Evolutionary conservation across 2,888 invertebrate species (phyloP).

Genomic region (Cantharis lateralis): DNA sequence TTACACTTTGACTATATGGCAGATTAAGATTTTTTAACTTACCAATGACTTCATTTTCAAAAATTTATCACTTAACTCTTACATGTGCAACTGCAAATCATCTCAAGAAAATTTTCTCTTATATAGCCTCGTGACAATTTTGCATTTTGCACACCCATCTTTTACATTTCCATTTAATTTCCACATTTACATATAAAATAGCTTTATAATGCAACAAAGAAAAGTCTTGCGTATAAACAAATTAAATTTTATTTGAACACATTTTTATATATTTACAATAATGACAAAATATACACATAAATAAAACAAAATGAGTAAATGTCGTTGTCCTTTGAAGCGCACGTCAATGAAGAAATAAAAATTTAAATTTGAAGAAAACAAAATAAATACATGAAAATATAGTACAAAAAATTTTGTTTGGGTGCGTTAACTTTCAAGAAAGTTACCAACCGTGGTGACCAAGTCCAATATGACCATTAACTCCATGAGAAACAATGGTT

Average conservation of each 20-base stretch:
- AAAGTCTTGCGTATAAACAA: background rate
- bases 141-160: background rate
- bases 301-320: constrained; percentile 3
- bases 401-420: background rate
- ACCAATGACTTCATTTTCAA: background rate
- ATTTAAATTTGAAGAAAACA: background rate
- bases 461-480: constrained; percentile 44
- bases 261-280: background rate
- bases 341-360: constrained; percentile 1
- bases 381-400: background rate
- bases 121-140: background rate
- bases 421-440: background rate
- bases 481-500: constrained; percentile 42
- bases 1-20: too few relatives aligned
- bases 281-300: constrained; percentile 17
- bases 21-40: too few relatives aligned
- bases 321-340: constrained; percentile 10
- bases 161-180: background rate
- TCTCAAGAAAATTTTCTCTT: background rate
- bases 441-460: constrained; percentile 34
- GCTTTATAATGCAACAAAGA: background rate
- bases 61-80: background rate
- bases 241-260: background rate
- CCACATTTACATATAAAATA: background rate
- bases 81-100: background rate